phyloP scores from a whole-genome alignment of 2,113 vertebrate species.

The Ciconia stormi region DNA sequence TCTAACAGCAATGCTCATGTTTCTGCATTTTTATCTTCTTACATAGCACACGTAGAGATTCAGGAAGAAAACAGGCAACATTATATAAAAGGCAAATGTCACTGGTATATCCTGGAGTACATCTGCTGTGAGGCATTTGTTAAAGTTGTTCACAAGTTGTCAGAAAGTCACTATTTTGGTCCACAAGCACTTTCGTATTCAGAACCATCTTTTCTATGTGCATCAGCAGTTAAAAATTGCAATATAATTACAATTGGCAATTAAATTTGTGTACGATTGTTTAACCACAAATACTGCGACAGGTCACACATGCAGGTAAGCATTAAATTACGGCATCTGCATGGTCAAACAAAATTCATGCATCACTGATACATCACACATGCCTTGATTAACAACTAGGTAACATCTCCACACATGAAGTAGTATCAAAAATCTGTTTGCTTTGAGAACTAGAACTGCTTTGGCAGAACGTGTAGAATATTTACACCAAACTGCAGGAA shows the following conservation, averaged over 20 bases:
- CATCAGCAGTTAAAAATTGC: not conserved
- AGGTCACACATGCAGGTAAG: not conserved
- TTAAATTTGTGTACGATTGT: not conserved
- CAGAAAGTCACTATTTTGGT: slow-evolving; percentile 37
- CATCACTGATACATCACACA: not conserved
- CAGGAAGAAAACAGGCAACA: not conserved
- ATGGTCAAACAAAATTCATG: not conserved
- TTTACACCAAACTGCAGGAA: not conserved
- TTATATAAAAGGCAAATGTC: not conserved
- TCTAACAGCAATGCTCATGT: not conserved
- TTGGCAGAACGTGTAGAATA: not conserved
- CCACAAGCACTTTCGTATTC: not conserved
- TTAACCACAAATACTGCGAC: not conserved
- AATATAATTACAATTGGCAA: not conserved
- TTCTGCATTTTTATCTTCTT: not conserved
- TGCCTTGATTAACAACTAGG: not conserved
- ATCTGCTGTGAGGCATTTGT: not conserved
- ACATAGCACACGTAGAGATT: not conserved
- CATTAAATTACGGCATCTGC: not conserved
- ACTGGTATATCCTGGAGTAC: not conserved
- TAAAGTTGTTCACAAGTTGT: not conserved
- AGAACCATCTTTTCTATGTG: not conserved
- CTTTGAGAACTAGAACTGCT: not conserved
- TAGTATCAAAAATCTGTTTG: not conserved
- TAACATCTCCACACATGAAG: not conserved